Percentiles rank a stretch among this genome's conserved stretches.
Conservation (phyloP, 2,113 vertebrate genomes). For the Urocynchramus pylzowi region DNA sequence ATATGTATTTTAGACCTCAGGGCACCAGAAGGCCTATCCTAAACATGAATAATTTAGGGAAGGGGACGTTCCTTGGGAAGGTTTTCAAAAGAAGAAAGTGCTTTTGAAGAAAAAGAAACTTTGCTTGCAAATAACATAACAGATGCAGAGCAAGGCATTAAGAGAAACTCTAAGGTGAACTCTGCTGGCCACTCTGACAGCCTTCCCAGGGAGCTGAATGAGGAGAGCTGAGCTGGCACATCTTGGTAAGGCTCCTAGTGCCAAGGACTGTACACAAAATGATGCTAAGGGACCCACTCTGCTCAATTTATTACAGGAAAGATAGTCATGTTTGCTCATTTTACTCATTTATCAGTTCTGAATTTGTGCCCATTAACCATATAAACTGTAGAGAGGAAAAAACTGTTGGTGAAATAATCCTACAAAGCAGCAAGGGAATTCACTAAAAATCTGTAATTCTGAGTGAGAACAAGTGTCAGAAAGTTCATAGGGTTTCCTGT, state of each 20-base stretch:
- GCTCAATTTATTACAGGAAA: background rate
- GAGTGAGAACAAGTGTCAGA: background rate
- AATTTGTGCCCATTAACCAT: background rate
- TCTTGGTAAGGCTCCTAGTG: background rate
- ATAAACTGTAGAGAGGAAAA: background rate
- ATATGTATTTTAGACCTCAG: background rate
- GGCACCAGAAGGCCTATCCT: background rate
- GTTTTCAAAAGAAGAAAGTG: background rate
- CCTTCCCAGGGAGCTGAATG: background rate
- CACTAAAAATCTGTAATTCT: background rate
- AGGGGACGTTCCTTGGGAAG: background rate
- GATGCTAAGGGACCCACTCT: background rate
- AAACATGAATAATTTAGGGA: background rate
- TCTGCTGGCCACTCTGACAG: background rate
- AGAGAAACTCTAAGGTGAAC: conserved; percentile 8
- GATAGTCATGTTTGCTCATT: background rate
- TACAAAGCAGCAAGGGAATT: background rate
- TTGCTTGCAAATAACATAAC: background rate
- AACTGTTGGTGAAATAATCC: background rate
- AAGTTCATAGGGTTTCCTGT: fast-evolving
- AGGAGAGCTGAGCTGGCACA: background rate
- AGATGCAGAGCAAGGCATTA: background rate
- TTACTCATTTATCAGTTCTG: background rate
- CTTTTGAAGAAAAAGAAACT: background rate
- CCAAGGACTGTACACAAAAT: background rate